phyloP scores from a whole-genome alignment of 2,113 vertebrate genomes.

The Uria aalge region DNA sequence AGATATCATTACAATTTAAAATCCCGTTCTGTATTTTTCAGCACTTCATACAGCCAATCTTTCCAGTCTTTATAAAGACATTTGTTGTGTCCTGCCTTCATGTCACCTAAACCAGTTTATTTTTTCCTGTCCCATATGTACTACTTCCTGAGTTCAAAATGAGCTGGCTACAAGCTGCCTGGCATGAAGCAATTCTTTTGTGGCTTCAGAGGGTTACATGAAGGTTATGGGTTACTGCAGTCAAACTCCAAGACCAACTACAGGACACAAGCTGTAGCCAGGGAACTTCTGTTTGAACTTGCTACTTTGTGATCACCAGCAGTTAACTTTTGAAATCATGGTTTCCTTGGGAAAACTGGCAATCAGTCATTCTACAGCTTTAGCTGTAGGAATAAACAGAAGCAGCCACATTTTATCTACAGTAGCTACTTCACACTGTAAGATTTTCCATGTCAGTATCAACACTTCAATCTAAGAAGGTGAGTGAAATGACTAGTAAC shows the following conservation, averaged over 20 bases:
- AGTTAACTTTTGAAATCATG: neutral
- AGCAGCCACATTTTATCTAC: constrained; percentile 2
- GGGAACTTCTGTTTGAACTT: neutral
- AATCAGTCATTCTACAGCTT: neutral
- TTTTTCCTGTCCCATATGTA: neutral
- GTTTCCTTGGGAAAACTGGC: neutral
- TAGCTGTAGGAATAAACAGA: neutral
- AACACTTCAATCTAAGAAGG: neutral
- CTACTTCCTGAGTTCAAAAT: neutral
- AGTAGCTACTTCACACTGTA: neutral
- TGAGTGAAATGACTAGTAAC: neutral
- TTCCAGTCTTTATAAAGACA: neutral
- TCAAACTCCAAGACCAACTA: neutral
- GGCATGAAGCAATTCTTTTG: neutral
- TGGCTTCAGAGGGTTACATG: neutral
- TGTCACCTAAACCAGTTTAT: neutral
- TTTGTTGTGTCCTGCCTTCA: neutral
- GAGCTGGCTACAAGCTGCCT: neutral
- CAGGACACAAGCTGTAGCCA: neutral
- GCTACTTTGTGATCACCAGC: neutral
- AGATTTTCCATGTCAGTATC: neutral
- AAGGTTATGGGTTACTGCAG: neutral
- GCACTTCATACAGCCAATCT: neutral
- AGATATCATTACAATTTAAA: neutral
- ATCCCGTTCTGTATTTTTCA: neutral